Base-by-base conservation (phyloP, 2,888 invertebrate species). In the Thera obeliscata region DNA sequence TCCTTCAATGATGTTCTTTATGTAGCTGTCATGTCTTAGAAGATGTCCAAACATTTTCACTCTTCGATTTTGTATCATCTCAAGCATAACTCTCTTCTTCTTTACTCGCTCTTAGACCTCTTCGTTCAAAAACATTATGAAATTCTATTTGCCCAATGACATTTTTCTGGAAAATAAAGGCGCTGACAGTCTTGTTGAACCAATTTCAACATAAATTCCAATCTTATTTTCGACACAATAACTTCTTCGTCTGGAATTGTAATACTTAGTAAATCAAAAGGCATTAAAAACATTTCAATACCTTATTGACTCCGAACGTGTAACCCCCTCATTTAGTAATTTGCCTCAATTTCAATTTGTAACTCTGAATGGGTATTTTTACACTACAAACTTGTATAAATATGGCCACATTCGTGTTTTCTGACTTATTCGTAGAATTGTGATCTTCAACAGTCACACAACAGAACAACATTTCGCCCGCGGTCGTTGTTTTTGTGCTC, bases 401-500 rank as follows among this genome's bases (percentile, higher is more conserved):
- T 56, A 56, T 12, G 4, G 3, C 5, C 9, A 22, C 56, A 36
- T 63, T 59, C 11, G n/a, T 33, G 12, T n/a, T 49, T 12, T 56
- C 56, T 64, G 48, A 36, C 61, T 69, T 61, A 43, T 64, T 70
- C 52, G 62, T 61, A 61, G 52, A 66, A 61, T 56, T 67, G 69
- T 66, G 68, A 69, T 69, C 62, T 73, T 64, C 63, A 66, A 69
- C 55, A 69, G 69, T 60, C 43, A 46, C 35, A n/a, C 56, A 57
- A 64, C 56, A 38, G 57, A 55, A 60, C 57, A 70, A 72, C 66
- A 72, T 74, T 69, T 71, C 49, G 67, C 73, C 75, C 11, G 64
- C 54, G 76, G 78, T 74, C 72, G 74, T 80, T 77, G 79, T 81
- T 78, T 82, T 83, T 84, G 78, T 80, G 76, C 68, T 71, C 57